Percentiles rank a stretch among this genome's conserved stretches.
Conservation (phyloP, 2,797 vertebrate species). For the Mico argentatus region DNA sequence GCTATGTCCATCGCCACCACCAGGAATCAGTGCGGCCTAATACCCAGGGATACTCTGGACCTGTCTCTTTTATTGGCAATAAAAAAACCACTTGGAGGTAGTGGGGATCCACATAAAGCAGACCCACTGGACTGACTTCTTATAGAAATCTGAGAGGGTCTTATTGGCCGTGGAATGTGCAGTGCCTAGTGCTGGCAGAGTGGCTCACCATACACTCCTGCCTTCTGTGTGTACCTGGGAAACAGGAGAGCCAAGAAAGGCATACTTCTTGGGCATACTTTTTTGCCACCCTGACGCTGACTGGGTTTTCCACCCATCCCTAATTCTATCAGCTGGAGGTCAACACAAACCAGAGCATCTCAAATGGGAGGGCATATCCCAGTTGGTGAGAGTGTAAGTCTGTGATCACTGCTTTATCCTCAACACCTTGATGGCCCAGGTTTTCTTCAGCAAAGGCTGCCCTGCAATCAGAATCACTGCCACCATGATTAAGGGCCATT, state of each 20-base stretch:
- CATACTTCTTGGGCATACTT: slow-evolving; percentile 65
- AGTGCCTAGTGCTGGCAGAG: slow-evolving; percentile 71
- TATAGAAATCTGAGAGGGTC: slow-evolving; percentile 79
- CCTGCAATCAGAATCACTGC: slow-evolving; percentile 79
- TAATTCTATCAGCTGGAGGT: slow-evolving; percentile 78
- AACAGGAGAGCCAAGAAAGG: slow-evolving; percentile 78
- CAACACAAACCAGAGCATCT: slow-evolving; percentile 81
- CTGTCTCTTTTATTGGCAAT: slow-evolving; percentile 64
- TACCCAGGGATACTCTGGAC: slow-evolving; percentile 67
- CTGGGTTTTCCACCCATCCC: slow-evolving; percentile 59
- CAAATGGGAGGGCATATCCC: slow-evolving; percentile 78
- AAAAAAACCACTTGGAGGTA: slow-evolving; percentile 80
- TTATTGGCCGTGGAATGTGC: slow-evolving; percentile 78
- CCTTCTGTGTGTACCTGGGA: slow-evolving; percentile 81
- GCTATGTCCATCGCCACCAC: background rate
- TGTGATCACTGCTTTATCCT: slow-evolving; percentile 79
- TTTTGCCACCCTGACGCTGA: slow-evolving; percentile 77
- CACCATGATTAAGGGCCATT: slow-evolving; percentile 77
- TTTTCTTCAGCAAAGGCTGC: slow-evolving; percentile 80
- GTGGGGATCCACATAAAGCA: slow-evolving; percentile 76
- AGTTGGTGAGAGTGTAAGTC: slow-evolving; percentile 79
- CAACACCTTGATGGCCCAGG: slow-evolving; percentile 80
- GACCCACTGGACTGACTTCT: slow-evolving; percentile 75
- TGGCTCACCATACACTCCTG: slow-evolving; percentile 81
- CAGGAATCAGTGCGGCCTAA: background rate